These are phyloP conservation scores for Bursaphelenchus okinawaensis DNA, from an alignment of 2,888 invertebrate genomes.

Conservation along the genomic window DNA sequence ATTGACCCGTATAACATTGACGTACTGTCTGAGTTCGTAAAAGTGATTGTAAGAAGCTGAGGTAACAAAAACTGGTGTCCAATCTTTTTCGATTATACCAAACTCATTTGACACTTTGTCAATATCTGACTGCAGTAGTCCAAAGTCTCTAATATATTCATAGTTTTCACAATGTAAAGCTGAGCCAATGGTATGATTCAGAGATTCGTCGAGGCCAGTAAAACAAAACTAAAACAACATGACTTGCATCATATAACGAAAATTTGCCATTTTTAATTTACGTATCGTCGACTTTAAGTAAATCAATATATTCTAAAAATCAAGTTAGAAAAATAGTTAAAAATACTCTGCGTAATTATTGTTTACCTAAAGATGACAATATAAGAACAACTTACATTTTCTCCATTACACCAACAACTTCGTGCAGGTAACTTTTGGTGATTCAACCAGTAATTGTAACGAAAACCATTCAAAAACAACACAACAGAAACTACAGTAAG, in stretches of 20 bases:
- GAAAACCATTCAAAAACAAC: too few species aligned
- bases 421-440: not conserved
- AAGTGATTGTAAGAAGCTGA: constrained; percentile 9
- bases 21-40: not conserved
- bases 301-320: not conserved
- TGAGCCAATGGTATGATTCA: not conserved
- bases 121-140: not conserved
- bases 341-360: not conserved
- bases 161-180: not conserved
- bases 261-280: not conserved
- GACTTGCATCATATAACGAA: too few species aligned
- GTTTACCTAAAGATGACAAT: too few species aligned
- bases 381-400: constrained; percentile 1
- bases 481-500: too few species aligned
- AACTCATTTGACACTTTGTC: not conserved
- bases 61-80: constrained; percentile 8
- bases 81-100: not conserved
- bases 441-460: too few species aligned
- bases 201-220: not conserved
- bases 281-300: too few species aligned
- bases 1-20: not conserved
- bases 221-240: not conserved
- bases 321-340: too few species aligned
- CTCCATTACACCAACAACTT: not conserved
- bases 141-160: not conserved